Evolutionary conservation across 2,797 vertebrate species (phyloP), one percentile per base, ranked within the genome.

Genomic region (Brotula barbata): DNA sequence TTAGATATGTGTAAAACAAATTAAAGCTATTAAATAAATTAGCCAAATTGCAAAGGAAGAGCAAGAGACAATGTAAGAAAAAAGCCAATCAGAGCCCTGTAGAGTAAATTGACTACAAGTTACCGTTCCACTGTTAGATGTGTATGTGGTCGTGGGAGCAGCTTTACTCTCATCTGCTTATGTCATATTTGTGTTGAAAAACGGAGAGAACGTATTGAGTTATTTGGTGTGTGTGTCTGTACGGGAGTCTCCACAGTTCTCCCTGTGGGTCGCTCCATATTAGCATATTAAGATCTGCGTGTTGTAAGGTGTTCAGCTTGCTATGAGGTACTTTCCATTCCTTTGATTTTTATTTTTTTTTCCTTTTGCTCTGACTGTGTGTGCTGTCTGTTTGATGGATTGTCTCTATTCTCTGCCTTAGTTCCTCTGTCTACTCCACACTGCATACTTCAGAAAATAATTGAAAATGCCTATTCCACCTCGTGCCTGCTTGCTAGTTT

Each of bases 341-440:
- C 58, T 53, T 62, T 45, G 10, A 43, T 64, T 59, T 49, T 28
- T 8, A 4, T 8, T n/a, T n/a, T 34, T 55, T 41, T 28, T 23
- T 10, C 12, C 39, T 44, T 33, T 41, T 41, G 46, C 72, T 73
- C 61, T 72, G 57, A 58, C 65, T 80, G 68, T 59, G 64, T 77
- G 71, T 58, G 66, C 65, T 84, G 78, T 85, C 83, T 76, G 33
- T 83, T 80, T 86, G 86, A 88, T 84, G 82, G 79, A 88, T 87
- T 28, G 65, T 85, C 79, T 84, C 74, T 72, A 60, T 83, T 78
- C 73, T 75, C 70, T 58, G 44, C 64, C 67, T 75, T 73, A 69
- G 64, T 72, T 77, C 61, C 64, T 78, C 64, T 64, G 67, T 85
- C 77, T 63, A 37, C 72, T 64, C 58, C 56, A 58, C 52, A 64